Base-by-base conservation (phyloP, 2,888 invertebrate genomes). In the Apoda limacodes region DNA sequence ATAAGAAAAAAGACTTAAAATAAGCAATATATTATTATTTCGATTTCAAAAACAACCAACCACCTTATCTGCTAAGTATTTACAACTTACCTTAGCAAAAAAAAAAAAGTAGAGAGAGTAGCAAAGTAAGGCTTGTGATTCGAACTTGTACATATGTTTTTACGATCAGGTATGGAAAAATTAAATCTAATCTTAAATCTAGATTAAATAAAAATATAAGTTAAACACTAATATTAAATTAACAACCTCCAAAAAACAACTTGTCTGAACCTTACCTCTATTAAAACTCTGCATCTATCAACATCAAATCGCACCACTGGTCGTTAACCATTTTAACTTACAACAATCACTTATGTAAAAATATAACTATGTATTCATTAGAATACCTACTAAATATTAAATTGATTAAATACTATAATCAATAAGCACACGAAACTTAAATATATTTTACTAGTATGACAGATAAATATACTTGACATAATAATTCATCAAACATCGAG, bases 271-370 rank as follows among this genome's bases (percentile, higher is more conserved):
- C 70, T 72, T 55, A 74, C 70, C 72, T 55, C 67, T 71, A 71
- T 72, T 69, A 75, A 76, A 76, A 64, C 70, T 76, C 69, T 70
- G 74, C 75, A 78, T 74, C 65, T 52, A 71, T 76, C 71, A 78
- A 78, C 78, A 75, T 72, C 70, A 70, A 66, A 71, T 70, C 75
- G 75, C 75, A 78, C 78, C 75, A 75, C 59, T 67, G 66, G 63
- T 71, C 64, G 64, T 72, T 69, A 62, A 64, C 60, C 59, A 60
- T 54, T 53, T 43, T 43, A 56, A 49, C 54, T 58, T 48, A 17
- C 30, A 58, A 60, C 65, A 68, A 30, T 46, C 43, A 41, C 61
- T 68, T 71, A 74, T 68, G 67, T 65, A 70, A 72, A 75, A 72
- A 74, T 74, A 72, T 74, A 72, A 65, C 69, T n/a, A n/a, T n/a